Base-by-base conservation (phyloP, 2,888 invertebrate species). In the Sarcophaga variegata region DNA sequence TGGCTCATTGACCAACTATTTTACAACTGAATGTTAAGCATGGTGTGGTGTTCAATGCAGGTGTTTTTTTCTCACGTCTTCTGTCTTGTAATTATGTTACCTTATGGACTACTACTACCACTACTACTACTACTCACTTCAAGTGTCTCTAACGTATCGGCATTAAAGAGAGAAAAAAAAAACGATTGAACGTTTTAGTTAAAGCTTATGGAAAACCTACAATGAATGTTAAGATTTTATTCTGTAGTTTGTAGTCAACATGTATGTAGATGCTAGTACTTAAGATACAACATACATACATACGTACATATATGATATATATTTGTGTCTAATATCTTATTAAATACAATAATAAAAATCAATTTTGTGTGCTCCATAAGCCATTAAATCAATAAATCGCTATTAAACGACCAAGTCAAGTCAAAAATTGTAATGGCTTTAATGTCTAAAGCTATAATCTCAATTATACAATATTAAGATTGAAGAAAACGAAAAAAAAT, bases 41-140 rank as follows among this genome's bases (percentile, higher is more conserved):
- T 37, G 37, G 37, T 37, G 37, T 37, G 54, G 72, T 83, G 78
- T 83, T 78, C 71, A 87, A 82, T 87, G 87, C 87, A 87, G 87
- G 87, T 87, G 87, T 87, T 87, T 87, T 86, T 87, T 87, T 87
- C 87, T 87, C 87, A 87, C 87, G 84, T 87, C 87, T 76, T 87
- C 87, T 84, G 79, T 81, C 70, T 86, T 70, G 72, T 81, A 81
- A 84, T 79, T 71, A 81, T 79, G 66, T 82, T 81, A 54, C 78
- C 69, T 81, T 64, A 54, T 54, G 71, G 71, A 66, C 83, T 76
- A 76, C 84, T 60, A 77, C 37, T 27, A 62, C 70, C 27, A 2
- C 63, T 14, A n/a, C 25, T 22, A 70, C 25, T 20, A 60, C 71
- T 20, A 54, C 62, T 63, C 47, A 20, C 25, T 49, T 54, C 1